A percentile compares a stretch with the other conserved stretches of the same genome.
Conservation (phyloP, 2,113 vertebrate genomes). For the Ivindomyrus marchei region DNA sequence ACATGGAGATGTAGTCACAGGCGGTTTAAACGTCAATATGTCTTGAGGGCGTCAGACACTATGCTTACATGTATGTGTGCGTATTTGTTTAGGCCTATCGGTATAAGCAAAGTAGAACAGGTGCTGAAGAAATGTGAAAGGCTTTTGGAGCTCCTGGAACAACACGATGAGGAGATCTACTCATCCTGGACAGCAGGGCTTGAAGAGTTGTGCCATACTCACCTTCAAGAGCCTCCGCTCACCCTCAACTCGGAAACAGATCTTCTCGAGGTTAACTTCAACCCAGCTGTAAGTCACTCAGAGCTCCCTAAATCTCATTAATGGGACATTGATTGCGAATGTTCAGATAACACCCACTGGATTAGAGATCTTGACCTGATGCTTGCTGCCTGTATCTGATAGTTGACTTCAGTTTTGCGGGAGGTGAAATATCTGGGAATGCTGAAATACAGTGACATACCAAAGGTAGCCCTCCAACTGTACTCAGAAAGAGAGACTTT, state of each 20-base stretch:
- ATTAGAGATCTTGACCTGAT: neutral
- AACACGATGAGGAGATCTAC: constrained; percentile 49
- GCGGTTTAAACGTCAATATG: neutral
- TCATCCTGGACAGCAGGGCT: constrained; percentile 53
- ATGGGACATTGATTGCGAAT: neutral
- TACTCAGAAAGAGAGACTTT: constrained; percentile 58
- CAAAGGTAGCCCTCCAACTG: constrained; percentile 55
- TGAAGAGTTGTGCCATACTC: constrained; percentile 49
- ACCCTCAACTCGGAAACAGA: constrained; percentile 42
- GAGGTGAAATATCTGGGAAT: constrained; percentile 62
- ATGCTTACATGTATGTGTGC: neutral
- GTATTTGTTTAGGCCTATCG: constrained; percentile 44
- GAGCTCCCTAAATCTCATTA: neutral
- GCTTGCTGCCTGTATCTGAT: constrained; percentile 6
- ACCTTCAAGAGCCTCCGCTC: constrained; percentile 54
- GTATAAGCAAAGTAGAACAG: constrained; percentile 49
- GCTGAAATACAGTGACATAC: constrained; percentile 56
- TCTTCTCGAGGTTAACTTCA: constrained; percentile 58
- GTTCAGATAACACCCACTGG: neutral
- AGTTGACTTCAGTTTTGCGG: constrained; percentile 61
- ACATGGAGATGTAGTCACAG: neutral
- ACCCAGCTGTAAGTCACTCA: constrained; percentile 52
- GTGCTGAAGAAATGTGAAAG: constrained; percentile 60
- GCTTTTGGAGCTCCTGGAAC: constrained; percentile 55
- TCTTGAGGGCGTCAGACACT: neutral